Evolutionary conservation across 1,140 invertebrate genomes (phyloP).

Genomic region (Platyscapa corneri): DNA sequence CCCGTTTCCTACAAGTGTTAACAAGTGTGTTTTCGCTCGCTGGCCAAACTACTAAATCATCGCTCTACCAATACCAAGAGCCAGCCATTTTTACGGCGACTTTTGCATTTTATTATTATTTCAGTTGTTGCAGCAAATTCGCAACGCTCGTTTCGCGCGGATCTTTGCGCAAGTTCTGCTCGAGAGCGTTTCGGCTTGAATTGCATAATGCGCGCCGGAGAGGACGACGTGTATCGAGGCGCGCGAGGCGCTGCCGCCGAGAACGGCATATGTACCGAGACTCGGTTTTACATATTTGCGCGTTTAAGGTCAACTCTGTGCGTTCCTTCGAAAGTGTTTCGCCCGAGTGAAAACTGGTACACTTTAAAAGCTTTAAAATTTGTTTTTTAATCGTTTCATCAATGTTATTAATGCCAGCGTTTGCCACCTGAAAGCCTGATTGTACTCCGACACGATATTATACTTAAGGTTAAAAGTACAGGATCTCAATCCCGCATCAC

Average conservation of each 20-base stretch:
- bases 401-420: neutral
- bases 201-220: too few species aligned
- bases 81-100: neutral
- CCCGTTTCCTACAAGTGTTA: constrained; percentile 4
- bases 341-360: neutral
- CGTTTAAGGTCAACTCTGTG: neutral
- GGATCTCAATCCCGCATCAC: neutral
- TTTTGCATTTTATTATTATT: neutral
- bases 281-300: neutral
- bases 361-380: neutral
- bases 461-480: neutral
- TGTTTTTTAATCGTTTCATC: constrained; percentile 1
- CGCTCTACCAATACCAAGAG: neutral
- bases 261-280: neutral
- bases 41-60: constrained; percentile 7
- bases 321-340: neutral
- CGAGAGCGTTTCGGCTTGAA: too few species aligned
- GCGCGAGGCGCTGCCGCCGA: neutral
- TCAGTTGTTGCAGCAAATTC: neutral
- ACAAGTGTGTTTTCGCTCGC: constrained; percentile 18
- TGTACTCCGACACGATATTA: neutral
- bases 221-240: too few species aligned
- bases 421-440: neutral
- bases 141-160: neutral
- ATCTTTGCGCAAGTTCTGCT: too few species aligned